Evolutionary conservation across 2,888 invertebrate species (phyloP), one percentile per base, ranked within the genome.

Genomic region (Heterodera filipjevi): DNA sequence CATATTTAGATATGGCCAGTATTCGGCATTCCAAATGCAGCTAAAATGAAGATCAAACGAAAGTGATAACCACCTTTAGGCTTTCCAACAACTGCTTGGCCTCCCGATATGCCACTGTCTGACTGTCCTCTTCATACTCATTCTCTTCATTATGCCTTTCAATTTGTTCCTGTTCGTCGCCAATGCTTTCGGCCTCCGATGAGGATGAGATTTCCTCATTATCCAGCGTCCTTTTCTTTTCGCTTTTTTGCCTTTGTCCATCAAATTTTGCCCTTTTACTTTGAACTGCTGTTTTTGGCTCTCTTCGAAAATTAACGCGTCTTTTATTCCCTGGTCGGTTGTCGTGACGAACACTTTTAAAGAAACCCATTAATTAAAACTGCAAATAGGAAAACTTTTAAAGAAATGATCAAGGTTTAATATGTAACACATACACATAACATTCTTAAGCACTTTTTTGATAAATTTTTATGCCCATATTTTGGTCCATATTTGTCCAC

Each of bases 81-180:
- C 84, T 85, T 44, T 86, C 84, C 35, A 87, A 79, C 30, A 87
- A 76, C 72, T 82, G 79, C 53, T 87, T 87, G 1, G 87, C 85
- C 75, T 87, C 85, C 44, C 85, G 81, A 74, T 82, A 85, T 71
- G 86, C 82, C 66, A 84, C 79, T 46, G 85, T 84, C 71, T 85
- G 83, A 10, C 73, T 80, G 79, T 87, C 86, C 59, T 87, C 87
- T 71, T 68, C 32, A 27, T 64, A 49, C n/a, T 32, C 46, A 19
- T 84, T 85, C 66, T 85, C 85, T 12, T 81, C 85, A 22, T 68
- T 6, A 19, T 32, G 33, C 14, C 14, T 35, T n/a, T 27, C 32
- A 27, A 12, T 16, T 14, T 68, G 68, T 1, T 66, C 66, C 14
- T 71, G 39, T 10, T 46, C 44, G 3, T 71, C 46, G 6, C 39